Evolutionary conservation across 2,113 vertebrate genomes (phyloP).

Genomic region (Dromaius novaehollandiae): DNA sequence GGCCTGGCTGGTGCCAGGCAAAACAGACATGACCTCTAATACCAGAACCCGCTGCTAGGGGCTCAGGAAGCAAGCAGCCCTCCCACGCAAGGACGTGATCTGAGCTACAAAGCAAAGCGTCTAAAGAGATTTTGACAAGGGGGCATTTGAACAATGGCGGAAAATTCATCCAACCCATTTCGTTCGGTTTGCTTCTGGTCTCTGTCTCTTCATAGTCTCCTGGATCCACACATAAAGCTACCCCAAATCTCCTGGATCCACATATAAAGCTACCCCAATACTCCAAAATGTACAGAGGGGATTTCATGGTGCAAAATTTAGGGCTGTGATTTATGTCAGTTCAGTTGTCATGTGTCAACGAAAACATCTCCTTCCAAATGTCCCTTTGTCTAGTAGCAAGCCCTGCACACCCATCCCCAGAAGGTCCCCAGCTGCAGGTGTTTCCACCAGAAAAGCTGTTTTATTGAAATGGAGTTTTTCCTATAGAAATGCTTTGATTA

Average conservation of each 20-base stretch:
- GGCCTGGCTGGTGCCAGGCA: slow-evolving; percentile 10
- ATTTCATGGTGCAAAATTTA: background rate
- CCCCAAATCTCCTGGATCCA: background rate
- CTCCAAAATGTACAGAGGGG: background rate
- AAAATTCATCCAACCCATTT: background rate
- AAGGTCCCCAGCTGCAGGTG: background rate
- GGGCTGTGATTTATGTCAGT: background rate
- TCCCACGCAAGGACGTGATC: background rate
- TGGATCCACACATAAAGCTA: background rate
- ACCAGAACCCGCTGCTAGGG: slow-evolving; percentile 1
- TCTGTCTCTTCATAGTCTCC: background rate
- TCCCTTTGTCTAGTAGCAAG: background rate
- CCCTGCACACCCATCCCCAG: background rate
- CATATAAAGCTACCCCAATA: background rate
- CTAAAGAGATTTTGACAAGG: slow-evolving; percentile 5
- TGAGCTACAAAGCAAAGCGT: background rate
- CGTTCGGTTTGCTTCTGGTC: fast-evolving
- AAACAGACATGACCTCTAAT: background rate
- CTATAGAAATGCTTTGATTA: background rate
- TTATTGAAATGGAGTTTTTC: background rate
- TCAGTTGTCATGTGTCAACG: background rate
- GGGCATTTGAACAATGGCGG: background rate
- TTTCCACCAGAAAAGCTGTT: background rate
- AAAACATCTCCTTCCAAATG: background rate
- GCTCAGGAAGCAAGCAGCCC: background rate